phyloP scores from a whole-genome alignment of 1,140 invertebrate species.

The Carcinoscorpius rotundicauda region DNA sequence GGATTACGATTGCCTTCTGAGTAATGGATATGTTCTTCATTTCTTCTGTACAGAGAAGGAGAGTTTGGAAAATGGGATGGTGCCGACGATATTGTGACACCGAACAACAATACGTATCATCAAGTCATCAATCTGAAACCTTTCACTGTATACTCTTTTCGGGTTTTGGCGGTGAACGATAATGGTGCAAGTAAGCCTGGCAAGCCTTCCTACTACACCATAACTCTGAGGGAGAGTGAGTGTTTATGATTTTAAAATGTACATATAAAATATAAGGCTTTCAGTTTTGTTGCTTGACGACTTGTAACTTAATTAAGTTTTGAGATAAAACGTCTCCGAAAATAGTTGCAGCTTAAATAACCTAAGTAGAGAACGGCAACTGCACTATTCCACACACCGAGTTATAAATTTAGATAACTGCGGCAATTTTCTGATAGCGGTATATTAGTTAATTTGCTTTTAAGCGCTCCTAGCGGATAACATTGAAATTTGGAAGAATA shows the following conservation, averaged over 20 bases:
- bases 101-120: conserved; percentile 45
- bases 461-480: no score
- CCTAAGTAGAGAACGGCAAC: no score
- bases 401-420: no score
- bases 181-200: conserved; percentile 53
- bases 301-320: no score
- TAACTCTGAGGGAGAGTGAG: conserved; percentile 56
- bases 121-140: conserved; percentile 48
- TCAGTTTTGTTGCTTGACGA: no score
- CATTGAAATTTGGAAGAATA: no score
- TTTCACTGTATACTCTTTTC: conserved; percentile 63
- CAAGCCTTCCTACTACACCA: conserved; percentile 59
- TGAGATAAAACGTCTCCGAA: no score
- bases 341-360: no score
- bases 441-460: no score
- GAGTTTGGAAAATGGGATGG: conserved; percentile 33
- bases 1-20: no score
- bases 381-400: no score
- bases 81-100: conserved; percentile 42
- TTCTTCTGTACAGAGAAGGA: conserved; percentile 29
- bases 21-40: conserved; percentile 1
- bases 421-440: no score
- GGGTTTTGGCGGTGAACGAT: conserved; percentile 54
- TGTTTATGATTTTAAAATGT: neutral
- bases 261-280: neutral